Percentiles rank a stretch among this genome's conserved stretches.
Evolutionary conservation across 23 tunicate species (phyloP).

Genomic region (Styela clava): DNA sequence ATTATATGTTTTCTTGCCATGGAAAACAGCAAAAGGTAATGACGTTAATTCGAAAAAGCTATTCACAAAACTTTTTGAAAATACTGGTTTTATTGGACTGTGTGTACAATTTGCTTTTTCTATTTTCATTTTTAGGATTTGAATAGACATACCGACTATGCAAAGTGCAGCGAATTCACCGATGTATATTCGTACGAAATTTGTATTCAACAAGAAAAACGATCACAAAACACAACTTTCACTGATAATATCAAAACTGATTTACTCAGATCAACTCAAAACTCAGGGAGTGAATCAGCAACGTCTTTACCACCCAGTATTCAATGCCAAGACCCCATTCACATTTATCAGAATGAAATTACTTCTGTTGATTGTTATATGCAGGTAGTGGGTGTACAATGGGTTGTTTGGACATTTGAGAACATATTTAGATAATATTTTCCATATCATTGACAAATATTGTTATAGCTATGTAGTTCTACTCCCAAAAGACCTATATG

Average conservation of each 20-base stretch:
- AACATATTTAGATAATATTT: too few species aligned
- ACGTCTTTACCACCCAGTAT: not conserved
- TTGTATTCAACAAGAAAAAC: slow-evolving; percentile 11
- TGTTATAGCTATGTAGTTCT: too few species aligned
- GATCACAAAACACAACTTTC: not conserved
- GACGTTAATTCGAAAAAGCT: too few species aligned
- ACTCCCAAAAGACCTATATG: too few species aligned
- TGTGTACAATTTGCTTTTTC: too few species aligned
- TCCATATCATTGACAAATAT: too few species aligned
- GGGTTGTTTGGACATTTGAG: too few species aligned
- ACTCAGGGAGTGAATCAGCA: not conserved
- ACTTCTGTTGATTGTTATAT: not conserved
- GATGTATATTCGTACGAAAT: slow-evolving; percentile 16
- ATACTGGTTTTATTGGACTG: too few species aligned
- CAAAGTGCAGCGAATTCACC: slow-evolving; percentile 18
- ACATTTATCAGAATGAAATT: not conserved
- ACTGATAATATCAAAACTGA: not conserved
- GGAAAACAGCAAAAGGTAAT: slow-evolving; percentile 1
- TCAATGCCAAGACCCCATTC: not conserved
- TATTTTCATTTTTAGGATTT: too few species aligned
- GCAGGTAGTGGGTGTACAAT: slow-evolving; percentile 6
- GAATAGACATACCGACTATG: too few species aligned
- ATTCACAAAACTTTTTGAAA: too few species aligned
- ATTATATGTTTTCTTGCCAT: not conserved
- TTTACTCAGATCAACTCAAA: not conserved